phyloP scores from a whole-genome alignment of 2,888 invertebrate genomes.

The Hypercompe scribonia region DNA sequence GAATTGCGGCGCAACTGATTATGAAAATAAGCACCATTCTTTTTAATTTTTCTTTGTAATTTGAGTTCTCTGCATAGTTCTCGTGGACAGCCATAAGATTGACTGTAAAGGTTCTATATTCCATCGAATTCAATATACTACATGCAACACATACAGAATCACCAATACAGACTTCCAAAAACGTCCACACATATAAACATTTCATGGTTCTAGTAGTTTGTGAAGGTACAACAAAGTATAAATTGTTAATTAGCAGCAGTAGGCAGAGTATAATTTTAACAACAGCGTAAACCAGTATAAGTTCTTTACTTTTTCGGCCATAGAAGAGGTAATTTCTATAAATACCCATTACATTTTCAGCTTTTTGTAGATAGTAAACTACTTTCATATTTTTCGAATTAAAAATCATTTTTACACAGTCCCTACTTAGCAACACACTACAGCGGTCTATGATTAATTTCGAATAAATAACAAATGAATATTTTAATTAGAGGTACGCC shows the following conservation, averaged over 20 bases:
- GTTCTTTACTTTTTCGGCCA: neutral
- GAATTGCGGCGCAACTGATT: neutral
- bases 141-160: neutral
- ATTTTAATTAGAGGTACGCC: no score
- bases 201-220: neutral
- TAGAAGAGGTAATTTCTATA: neutral
- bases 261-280: neutral
- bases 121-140: neutral
- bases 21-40: neutral
- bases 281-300: neutral
- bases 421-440: neutral
- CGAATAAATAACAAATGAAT: no score
- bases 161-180: neutral
- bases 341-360: slow-evolving; percentile 6
- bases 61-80: neutral
- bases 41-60: neutral
- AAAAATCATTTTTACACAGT: neutral
- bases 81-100: neutral
- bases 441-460: no score
- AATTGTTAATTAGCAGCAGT: neutral
- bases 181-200: neutral
- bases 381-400: slow-evolving; percentile 2
- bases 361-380: neutral
- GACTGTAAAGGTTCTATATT: neutral
- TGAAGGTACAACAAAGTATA: neutral